phyloP scores from a whole-genome alignment of 2,113 vertebrate genomes.

The Bucco capensis region DNA sequence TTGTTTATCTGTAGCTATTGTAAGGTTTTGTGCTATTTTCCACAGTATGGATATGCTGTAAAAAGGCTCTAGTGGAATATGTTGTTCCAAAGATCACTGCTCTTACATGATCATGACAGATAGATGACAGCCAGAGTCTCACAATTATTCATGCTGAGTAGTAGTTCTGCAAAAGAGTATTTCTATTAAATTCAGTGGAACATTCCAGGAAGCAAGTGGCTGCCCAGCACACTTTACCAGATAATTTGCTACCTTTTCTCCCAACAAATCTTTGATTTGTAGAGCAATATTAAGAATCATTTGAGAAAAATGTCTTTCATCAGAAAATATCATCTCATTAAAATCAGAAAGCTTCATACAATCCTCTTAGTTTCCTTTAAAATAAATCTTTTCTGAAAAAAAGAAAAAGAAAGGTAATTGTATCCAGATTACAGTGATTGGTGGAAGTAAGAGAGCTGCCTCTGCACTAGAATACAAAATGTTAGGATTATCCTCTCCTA shows the following conservation, averaged over 20 bases:
- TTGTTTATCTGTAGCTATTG: neutral
- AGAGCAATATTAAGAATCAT: neutral
- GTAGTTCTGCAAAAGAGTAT: neutral
- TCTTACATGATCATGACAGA: neutral
- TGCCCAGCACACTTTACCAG: neutral
- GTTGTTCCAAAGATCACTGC: neutral
- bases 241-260: neutral
- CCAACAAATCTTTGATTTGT: neutral
- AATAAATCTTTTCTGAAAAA: neutral
- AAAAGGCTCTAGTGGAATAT: neutral
- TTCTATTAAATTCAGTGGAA: neutral
- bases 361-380: neutral
- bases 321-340: neutral
- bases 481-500: neutral
- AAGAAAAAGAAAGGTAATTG: neutral
- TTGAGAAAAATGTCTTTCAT: neutral
- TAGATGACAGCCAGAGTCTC: neutral
- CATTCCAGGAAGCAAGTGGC: neutral
- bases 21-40: neutral
- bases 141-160: neutral
- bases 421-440: neutral
- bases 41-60: neutral
- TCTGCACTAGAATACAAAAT: neutral
- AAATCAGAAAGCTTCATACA: neutral
- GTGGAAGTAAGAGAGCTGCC: neutral